Conservation (phyloP, 2,888 invertebrate genomes). For the Esperia sulphurella region DNA sequence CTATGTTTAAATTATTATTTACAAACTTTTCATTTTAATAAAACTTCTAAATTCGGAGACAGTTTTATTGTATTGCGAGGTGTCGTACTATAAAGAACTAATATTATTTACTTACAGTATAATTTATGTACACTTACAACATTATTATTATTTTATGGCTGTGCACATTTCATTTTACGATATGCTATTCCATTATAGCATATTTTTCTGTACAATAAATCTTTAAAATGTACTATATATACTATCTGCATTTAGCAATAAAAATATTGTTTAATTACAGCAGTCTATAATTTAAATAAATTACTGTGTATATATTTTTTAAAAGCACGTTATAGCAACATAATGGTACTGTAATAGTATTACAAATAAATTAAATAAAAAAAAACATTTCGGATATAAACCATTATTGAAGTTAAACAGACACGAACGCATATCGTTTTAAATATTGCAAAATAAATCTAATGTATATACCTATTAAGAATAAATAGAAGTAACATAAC, state of each 20-base stretch:
- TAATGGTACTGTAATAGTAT: too few relatives aligned
- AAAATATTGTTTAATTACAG: slow-evolving; percentile 27
- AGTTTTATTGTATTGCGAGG: slow-evolving; percentile 51
- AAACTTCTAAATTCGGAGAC: too few relatives aligned
- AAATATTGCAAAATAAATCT: neutral
- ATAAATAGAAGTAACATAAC: slow-evolving; percentile 26
- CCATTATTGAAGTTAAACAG: too few relatives aligned
- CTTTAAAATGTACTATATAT: neutral
- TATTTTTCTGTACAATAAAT: neutral
- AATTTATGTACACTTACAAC: slow-evolving; percentile 1
- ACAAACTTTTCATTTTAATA: slow-evolving; percentile 32
- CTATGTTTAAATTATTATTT: slow-evolving; percentile 32
- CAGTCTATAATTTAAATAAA: too few relatives aligned
- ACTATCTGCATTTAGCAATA: neutral
- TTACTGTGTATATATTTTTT: too few relatives aligned
- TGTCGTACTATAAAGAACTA: slow-evolving; percentile 14
- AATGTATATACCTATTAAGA: slow-evolving; percentile 23
- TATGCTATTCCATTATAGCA: neutral
- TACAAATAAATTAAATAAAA: too few relatives aligned
- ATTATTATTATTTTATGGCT: neutral
- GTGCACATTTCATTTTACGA: neutral
- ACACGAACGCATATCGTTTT: too few relatives aligned
- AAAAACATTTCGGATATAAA: too few relatives aligned
- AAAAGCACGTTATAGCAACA: too few relatives aligned
- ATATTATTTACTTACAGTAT: slow-evolving; percentile 2